These are phyloP conservation scores for Notechis scutatus DNA, from an alignment of 2,113 vertebrate genomes.

Conservation along the genomic window DNA sequence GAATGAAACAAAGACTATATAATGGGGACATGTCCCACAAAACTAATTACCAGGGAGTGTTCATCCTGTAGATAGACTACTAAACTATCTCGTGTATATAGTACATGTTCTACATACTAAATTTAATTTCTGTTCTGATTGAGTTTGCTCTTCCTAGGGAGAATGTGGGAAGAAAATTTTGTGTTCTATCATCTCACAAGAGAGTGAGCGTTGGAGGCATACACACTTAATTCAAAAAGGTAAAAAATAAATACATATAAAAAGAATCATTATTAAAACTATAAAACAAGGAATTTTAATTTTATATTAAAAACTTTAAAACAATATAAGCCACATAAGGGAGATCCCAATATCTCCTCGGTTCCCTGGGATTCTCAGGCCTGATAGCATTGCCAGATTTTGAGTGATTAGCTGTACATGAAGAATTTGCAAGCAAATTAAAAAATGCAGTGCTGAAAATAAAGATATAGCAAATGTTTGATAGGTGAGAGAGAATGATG, in stretches of 20 bases:
- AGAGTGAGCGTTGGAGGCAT: not conserved
- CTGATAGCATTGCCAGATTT: not conserved
- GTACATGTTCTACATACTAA: not conserved
- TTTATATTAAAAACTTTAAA: too few species aligned
- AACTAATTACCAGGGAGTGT: not conserved
- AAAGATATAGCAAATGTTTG: not conserved
- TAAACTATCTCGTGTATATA: not conserved
- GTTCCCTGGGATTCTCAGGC: not conserved
- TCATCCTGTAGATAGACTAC: not conserved
- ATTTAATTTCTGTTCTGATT: not conserved
- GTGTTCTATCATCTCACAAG: not conserved
- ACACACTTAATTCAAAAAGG: not conserved
- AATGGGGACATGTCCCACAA: not conserved
- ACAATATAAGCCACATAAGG: not conserved
- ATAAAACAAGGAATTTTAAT: not conserved
- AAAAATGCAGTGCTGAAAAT: not conserved
- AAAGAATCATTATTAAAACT: not conserved
- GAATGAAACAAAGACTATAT: not conserved
- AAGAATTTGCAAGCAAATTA: too few species aligned
- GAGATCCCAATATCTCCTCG: not conserved
- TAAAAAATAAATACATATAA: not conserved
- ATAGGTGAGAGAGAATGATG: conserved; percentile 11
- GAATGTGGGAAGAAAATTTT: not conserved
- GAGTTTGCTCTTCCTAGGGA: not conserved
- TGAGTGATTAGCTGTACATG: too few species aligned